Base-by-base conservation (phyloP, 2,797 vertebrate species). In the Tolypeutes matacus region DNA sequence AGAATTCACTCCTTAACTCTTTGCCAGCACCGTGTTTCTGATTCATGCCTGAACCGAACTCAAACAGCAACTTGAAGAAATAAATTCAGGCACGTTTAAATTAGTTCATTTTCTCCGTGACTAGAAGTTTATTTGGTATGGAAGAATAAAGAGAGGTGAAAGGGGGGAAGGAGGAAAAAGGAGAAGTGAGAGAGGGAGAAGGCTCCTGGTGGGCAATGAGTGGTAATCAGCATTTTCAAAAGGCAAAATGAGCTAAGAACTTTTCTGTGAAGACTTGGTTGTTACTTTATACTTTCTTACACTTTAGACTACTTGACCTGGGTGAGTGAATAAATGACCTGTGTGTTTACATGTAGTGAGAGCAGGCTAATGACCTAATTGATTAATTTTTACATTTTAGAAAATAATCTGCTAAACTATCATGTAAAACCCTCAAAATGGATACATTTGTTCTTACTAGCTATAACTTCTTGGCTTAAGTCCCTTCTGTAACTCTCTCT, bases 1-100 rank as follows among this genome's bases (percentile, higher is more conserved):
- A 23, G 56, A 97, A 96, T 97, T 98, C 97, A 96, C 95, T 97
- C 86, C 77, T 93, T 80, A 82, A 77, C 96, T 84, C 77, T 89
- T 49, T 39, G n/a, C 72, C 67, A 77, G 60, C 31, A 75, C 89
- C 12, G 0, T 39, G 65, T 51, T 90, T 93, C 51, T 94, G 60
- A 80, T 69, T 91, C 76, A 78, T 87, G 51, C 86, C 84, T 83
- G 49, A 87, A 23, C 5, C 7, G 20, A 86, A 92, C 60, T 69
- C 31, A 88, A 86, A 69, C 20, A 69, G 53, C 72, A 72, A 31
- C 29, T 56, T 85, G n/a, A 91, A 94, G 72, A 75, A 85, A 81
- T 58, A 90, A n/a, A 60, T 5, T 17, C 46, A 81, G 39, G 25
- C n/a, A 42, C 21, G 67, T 84, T 94, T 92, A 69, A 8, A 12